phyloP scores from a whole-genome alignment of 2,888 invertebrate species.

The Halictus ligatus region DNA sequence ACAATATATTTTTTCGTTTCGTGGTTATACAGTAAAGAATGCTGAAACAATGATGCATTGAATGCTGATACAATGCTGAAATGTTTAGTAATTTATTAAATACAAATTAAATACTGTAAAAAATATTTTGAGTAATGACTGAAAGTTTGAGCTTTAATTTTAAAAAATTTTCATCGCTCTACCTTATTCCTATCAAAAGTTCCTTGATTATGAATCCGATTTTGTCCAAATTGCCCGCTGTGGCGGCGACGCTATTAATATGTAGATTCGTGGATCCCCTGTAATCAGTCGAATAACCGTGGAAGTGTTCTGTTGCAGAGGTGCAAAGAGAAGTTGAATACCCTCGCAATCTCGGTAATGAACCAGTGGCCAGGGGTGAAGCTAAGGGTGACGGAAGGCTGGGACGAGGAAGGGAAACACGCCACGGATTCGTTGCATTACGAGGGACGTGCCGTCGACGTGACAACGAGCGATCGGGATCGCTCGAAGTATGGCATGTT shows the following conservation, averaged over 20 bases:
- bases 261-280: background rate
- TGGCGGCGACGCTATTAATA: background rate
- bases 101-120: too few species aligned
- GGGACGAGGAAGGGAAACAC: slow-evolving; percentile 95
- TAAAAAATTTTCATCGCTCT: too few species aligned
- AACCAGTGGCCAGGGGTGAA: slow-evolving; percentile 99
- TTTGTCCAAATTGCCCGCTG: too few species aligned
- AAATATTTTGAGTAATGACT: too few species aligned
- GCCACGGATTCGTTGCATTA: slow-evolving; percentile 95
- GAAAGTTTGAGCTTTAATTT: too few species aligned
- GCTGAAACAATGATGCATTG: too few species aligned
- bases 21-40: too few species aligned
- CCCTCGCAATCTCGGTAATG: slow-evolving; percentile 97
- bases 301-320: slow-evolving; percentile 85
- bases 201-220: too few species aligned
- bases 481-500: slow-evolving; percentile 97
- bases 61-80: too few species aligned
- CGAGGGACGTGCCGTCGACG: slow-evolving; percentile 98
- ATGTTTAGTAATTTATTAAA: too few species aligned
- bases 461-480: slow-evolving; percentile 97
- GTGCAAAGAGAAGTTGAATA: slow-evolving; percentile 97
- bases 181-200: too few species aligned
- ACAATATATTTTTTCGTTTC: too few species aligned
- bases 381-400: slow-evolving; percentile 96
- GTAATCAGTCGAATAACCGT: slow-evolving; percentile 27